These are phyloP conservation scores for Cossypha dichroa DNA, from an alignment of 2,797 vertebrate genomes.

Conservation along the genomic window DNA sequence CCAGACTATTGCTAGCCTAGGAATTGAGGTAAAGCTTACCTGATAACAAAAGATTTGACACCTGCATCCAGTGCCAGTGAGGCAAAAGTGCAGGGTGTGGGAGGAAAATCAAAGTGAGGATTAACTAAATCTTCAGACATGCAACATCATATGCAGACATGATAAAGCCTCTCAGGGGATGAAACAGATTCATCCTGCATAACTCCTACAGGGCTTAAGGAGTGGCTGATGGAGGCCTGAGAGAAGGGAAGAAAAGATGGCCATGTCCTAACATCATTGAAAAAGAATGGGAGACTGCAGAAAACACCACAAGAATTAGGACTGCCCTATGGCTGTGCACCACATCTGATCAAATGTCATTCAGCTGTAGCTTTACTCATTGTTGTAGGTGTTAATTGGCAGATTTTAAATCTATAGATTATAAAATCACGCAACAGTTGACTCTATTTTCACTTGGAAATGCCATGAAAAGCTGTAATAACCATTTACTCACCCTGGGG, in stretches of 20 bases:
- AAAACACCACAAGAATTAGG: not conserved
- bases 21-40: not conserved
- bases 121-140: not conserved
- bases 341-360: not conserved
- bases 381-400: not conserved
- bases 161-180: not conserved
- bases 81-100: not conserved
- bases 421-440: not conserved
- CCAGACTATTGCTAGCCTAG: not conserved
- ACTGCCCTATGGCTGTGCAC: not conserved
- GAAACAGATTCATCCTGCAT: not conserved
- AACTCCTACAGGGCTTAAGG: not conserved
- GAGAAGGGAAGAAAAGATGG: not conserved
- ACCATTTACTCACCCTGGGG: not conserved
- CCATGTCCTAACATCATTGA: fast-evolving
- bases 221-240: not conserved
- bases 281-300: not conserved
- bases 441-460: not conserved
- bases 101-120: not conserved
- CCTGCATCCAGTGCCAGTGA: not conserved
- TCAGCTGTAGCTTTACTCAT: not conserved
- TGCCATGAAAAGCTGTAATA: not conserved
- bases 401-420: not conserved
- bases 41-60: not conserved
- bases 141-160: not conserved